phyloP scores from a whole-genome alignment of 1,140 invertebrate species.

The Ectropis grisescens region DNA sequence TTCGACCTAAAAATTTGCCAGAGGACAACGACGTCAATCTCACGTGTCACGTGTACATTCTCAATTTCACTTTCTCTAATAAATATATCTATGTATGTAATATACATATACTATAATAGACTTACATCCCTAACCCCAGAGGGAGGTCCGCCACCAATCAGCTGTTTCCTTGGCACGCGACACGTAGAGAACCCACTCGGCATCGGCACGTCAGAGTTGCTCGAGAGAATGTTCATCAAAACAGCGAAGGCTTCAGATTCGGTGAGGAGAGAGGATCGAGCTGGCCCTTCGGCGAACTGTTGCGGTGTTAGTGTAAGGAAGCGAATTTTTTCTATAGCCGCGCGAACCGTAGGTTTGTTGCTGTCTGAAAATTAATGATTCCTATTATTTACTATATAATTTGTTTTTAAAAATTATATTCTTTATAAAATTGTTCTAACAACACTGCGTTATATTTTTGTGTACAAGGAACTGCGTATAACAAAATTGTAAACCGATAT shows the following conservation, averaged over 20 bases:
- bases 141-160: constrained; percentile 35
- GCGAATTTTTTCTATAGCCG: constrained; percentile 68
- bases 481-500: too few species aligned
- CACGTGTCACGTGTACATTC: too few species aligned
- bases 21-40: too few species aligned
- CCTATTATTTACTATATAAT: background rate
- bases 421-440: too few species aligned
- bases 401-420: too few species aligned
- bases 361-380: constrained; percentile 1
- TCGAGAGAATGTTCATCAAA: constrained; percentile 84
- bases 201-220: constrained; percentile 74
- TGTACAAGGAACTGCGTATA: too few species aligned
- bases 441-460: too few species aligned
- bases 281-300: constrained; percentile 85
- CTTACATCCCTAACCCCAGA: constrained; percentile 9
- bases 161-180: constrained; percentile 45
- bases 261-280: constrained; percentile 77
- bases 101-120: too few species aligned
- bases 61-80: too few species aligned
- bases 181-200: constrained; percentile 79
- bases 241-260: constrained; percentile 84
- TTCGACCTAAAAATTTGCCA: too few species aligned
- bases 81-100: too few species aligned
- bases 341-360: constrained; percentile 54
- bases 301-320: constrained; percentile 83